These are phyloP conservation scores for Hafferia zeledoni DNA, from an alignment of 2,797 vertebrate species.

Conservation along the genomic window DNA sequence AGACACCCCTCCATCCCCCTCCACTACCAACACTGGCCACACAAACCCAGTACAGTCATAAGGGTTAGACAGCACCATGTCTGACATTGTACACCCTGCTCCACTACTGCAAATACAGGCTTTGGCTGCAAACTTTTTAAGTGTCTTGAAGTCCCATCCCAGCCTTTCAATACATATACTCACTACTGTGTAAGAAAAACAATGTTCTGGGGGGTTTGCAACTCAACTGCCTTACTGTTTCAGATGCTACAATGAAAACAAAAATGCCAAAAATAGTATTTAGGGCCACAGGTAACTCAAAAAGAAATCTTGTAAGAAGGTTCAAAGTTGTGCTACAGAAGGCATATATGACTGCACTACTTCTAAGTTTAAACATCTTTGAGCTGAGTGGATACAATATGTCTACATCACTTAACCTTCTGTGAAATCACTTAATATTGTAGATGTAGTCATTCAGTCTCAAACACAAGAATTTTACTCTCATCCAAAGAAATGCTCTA, in stretches of 20 bases:
- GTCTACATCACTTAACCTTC: rapidly evolving
- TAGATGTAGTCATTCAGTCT: background rate
- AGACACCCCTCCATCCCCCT: too few species aligned
- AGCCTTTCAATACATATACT: background rate
- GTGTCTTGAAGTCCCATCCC: background rate
- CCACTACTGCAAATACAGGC: background rate
- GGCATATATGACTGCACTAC: background rate
- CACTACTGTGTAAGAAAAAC: background rate
- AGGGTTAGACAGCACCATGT: background rate
- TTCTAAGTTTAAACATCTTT: background rate
- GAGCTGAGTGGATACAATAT: background rate
- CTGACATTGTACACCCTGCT: background rate
- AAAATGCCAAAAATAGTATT: background rate
- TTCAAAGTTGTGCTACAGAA: background rate
- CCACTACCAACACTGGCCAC: too few species aligned
- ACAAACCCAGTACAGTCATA: background rate
- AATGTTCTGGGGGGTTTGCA: background rate
- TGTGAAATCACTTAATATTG: background rate
- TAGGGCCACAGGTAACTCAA: background rate
- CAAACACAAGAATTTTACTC: background rate
- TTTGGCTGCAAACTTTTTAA: background rate
- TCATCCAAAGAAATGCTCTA: background rate
- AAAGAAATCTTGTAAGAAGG: background rate
- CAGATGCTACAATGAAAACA: background rate
- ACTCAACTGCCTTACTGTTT: background rate